Percentiles rank a stretch among this genome's conserved stretches.
These are phyloP conservation scores for Ennomos quercinarius DNA, from an alignment of 2,888 invertebrate genomes.

Conservation along the genomic window DNA sequence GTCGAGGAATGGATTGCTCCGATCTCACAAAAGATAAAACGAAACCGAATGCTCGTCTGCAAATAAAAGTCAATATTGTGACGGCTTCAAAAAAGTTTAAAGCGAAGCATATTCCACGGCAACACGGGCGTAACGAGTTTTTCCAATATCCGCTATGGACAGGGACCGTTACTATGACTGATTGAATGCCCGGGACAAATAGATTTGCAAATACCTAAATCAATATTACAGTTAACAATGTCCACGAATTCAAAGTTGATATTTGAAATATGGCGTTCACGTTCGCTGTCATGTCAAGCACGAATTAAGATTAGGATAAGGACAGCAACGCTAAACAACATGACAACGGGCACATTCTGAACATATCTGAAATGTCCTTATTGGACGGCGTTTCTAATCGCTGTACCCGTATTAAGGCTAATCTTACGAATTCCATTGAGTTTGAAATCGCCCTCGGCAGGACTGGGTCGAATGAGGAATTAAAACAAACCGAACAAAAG, in stretches of 20 bases:
- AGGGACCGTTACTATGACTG: constrained; percentile 42
- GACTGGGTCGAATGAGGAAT: constrained; percentile 39
- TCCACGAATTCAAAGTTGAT: constrained; percentile 28
- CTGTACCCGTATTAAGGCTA: constrained; percentile 36
- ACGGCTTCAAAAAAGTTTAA: constrained; percentile 32
- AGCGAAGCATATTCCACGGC: constrained; percentile 35
- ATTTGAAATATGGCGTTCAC: constrained; percentile 29
- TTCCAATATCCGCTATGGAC: constrained; percentile 44
- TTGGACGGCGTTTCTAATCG: constrained; percentile 39
- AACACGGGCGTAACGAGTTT: constrained; percentile 39
- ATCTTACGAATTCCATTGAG: constrained; percentile 35
- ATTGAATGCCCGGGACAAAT: constrained; percentile 46
- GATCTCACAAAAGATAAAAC: constrained; percentile 38
- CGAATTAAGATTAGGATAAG: constrained; percentile 31
- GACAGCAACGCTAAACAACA: constrained; percentile 28
- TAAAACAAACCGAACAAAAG: constrained; percentile 50
- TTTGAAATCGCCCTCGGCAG: constrained; percentile 27
- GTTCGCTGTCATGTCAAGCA: constrained; percentile 27
- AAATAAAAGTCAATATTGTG: constrained; percentile 34
- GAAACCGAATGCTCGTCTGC: constrained; percentile 36
- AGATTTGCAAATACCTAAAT: constrained; percentile 41
- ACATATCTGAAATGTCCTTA: constrained; percentile 31
- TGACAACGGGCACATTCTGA: constrained; percentile 34
- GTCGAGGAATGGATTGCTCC: constrained; percentile 54
- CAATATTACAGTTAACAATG: constrained; percentile 31